These are phyloP conservation scores for Elysia crispata DNA, from an alignment of 2,888 invertebrate genomes.

Conservation along the genomic window DNA sequence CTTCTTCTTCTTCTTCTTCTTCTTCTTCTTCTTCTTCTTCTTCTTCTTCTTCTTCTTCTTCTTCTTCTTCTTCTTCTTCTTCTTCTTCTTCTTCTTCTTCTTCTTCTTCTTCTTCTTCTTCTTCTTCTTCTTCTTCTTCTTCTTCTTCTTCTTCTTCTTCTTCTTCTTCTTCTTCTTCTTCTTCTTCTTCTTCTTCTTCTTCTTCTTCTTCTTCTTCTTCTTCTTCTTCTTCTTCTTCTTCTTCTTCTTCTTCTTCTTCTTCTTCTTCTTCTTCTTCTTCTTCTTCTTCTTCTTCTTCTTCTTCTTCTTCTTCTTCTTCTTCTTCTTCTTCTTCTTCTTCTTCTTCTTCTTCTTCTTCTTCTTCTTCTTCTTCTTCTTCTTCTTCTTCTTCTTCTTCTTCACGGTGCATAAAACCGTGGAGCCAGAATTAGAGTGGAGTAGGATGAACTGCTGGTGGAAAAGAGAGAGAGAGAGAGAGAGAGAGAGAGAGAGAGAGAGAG, in stretches of 20 bases:
- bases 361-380: conserved; percentile 9
- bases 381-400: conserved; percentile 9
- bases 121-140: conserved; percentile 1
- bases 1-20: conserved; percentile 9
- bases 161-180: neutral
- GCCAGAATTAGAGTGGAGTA: no score
- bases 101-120: neutral
- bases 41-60: conserved; percentile 9
- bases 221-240: neutral
- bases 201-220: neutral
- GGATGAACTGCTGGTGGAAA: no score
- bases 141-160: neutral
- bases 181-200: neutral
- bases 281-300: neutral
- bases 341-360: neutral
- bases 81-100: conserved; percentile 9
- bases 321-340: conserved; percentile 9
- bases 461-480: no score
- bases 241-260: neutral
- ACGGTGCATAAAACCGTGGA: neutral
- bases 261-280: neutral
- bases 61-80: conserved; percentile 9
- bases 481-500: no score
- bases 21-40: conserved; percentile 9
- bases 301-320: neutral